phyloP scores from a whole-genome alignment of 2,888 invertebrate genomes.

The Volucella bombylans region DNA sequence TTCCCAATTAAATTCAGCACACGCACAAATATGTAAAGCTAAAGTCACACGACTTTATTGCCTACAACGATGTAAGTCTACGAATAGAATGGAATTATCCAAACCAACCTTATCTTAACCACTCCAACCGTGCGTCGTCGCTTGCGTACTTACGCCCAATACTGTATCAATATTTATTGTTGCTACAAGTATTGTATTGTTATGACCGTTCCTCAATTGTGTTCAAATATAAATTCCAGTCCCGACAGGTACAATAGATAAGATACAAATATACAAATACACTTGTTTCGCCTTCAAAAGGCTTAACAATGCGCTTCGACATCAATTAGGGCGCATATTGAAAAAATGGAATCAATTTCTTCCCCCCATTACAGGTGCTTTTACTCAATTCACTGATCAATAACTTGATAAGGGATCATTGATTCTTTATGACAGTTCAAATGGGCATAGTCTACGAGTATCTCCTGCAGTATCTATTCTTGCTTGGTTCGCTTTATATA shows the following conservation, averaged over 20 bases:
- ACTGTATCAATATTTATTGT: conserved; percentile 43
- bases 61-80: background rate
- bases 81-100: background rate
- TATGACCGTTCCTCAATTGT: conserved; percentile 16
- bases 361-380: conserved; percentile 1
- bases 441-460: background rate
- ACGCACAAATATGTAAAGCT: background rate
- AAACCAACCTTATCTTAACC: conserved; percentile 8
- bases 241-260: conserved; percentile 27
- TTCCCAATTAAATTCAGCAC: conserved; percentile 14
- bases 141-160: conserved; percentile 21
- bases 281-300: conserved; percentile 28
- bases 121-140: conserved; percentile 10
- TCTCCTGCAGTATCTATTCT: too few relatives aligned
- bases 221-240: conserved; percentile 21
- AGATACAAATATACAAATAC: background rate
- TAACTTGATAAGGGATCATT: conserved; percentile 23
- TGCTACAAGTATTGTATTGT: conserved; percentile 4
- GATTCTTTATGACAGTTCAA: conserved; percentile 10
- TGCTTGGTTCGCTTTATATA: too few relatives aligned
- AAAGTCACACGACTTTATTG: background rate
- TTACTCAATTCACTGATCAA: background rate
- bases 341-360: conserved; percentile 1
- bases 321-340: conserved; percentile 44
- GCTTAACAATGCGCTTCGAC: conserved; percentile 25